Evolutionary conservation across 2,797 vertebrate genomes (phyloP).

Genomic region (Balearica regulorum): DNA sequence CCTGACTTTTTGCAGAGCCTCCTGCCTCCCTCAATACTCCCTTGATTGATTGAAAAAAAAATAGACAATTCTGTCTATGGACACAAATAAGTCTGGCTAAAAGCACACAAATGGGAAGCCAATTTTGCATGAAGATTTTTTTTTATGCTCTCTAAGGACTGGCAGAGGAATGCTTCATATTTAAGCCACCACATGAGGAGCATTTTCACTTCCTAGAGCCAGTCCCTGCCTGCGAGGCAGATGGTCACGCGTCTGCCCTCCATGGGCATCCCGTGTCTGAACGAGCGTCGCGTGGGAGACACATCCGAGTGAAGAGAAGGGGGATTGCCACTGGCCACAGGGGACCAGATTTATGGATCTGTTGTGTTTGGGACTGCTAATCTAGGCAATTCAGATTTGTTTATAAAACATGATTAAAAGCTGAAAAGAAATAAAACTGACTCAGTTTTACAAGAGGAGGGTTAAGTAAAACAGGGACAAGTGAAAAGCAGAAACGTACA

Average conservation of each 20-base stretch:
- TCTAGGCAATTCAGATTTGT: neutral
- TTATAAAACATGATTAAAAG: neutral
- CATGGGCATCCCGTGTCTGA: fast-evolving
- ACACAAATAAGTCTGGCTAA: neutral
- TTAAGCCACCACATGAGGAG: neutral
- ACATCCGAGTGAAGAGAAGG: fast-evolving
- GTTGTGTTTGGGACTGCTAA: no score
- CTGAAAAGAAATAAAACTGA: neutral
- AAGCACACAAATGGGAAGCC: neutral
- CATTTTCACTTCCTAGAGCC: neutral
- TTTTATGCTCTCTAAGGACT: neutral
- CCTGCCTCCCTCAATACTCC: fast-evolving
- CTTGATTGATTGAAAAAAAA: neutral
- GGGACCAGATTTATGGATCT: neutral
- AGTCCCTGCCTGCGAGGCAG: neutral
- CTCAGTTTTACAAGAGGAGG: neutral
- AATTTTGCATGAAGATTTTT: neutral
- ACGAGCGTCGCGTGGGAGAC: neutral
- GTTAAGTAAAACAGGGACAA: neutral
- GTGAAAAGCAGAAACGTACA: neutral
- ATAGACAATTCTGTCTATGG: neutral
- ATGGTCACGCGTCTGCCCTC: fast-evolving
- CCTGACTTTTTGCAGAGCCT: neutral
- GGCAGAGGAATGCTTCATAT: neutral
- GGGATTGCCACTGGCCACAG: neutral